Evolutionary conservation across 2,797 vertebrate genomes (phyloP).

Genomic region (Pangasius djambal): DNA sequence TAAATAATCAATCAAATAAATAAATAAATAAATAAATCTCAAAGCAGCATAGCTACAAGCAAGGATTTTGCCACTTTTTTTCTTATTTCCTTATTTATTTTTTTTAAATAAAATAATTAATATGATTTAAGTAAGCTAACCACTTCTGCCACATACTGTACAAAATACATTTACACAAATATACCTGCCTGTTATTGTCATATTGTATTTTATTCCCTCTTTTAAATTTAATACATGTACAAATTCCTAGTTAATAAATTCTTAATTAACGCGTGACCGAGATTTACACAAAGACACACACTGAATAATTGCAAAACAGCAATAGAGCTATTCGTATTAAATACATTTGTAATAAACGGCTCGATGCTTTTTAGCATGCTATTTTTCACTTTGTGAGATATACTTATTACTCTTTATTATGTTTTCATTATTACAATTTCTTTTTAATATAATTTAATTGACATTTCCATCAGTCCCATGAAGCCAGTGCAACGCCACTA

Average conservation of each 20-base stretch:
- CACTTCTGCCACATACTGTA: not conserved
- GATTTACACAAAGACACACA: too few species aligned
- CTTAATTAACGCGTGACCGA: too few species aligned
- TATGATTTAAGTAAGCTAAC: not conserved
- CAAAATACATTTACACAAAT: not conserved
- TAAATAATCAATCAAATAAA: too few species aligned
- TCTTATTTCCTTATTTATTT: not conserved
- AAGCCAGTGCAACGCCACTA: not conserved
- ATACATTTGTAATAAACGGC: too few species aligned
- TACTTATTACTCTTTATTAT: not conserved
- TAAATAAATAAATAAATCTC: not conserved
- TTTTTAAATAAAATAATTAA: not conserved
- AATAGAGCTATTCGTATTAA: too few species aligned
- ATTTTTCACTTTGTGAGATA: too few species aligned
- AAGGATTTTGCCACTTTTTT: not conserved
- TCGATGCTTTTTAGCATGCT: not conserved
- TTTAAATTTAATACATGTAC: not conserved
- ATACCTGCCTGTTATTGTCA: not conserved
- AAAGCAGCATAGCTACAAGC: not conserved
- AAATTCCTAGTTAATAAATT: not conserved
- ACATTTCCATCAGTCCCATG: too few species aligned
- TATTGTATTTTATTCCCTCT: not conserved
- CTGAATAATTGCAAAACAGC: too few species aligned
- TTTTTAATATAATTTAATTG: not conserved
- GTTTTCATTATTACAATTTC: not conserved